Percentiles rank a stretch among this genome's conserved stretches.
Evolutionary conservation across 2,113 vertebrate species (phyloP).

Genomic region (Amazona vittata): DNA sequence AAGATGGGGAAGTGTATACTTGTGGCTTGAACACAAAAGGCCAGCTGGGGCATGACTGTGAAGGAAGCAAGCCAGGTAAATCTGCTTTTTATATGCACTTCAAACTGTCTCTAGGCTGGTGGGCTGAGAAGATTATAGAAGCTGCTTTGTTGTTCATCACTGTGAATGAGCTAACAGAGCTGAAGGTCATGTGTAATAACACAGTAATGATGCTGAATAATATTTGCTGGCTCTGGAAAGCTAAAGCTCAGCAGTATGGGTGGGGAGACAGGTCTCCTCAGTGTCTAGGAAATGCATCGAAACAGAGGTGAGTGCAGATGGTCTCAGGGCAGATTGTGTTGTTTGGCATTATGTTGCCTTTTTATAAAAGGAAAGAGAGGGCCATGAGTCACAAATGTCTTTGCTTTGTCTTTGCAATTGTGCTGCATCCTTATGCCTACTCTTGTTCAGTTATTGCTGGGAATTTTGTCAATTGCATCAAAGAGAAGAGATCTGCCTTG

Average conservation of each 20-base stretch:
- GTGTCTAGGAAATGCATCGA: background rate
- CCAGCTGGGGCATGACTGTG: slow-evolving; percentile 90
- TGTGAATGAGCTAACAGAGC: background rate
- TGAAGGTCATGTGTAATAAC: background rate
- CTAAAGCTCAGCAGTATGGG: background rate
- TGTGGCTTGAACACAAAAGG: slow-evolving; percentile 92
- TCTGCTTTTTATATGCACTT: background rate
- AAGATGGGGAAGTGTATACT: slow-evolving; percentile 91
- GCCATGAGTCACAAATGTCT: background rate
- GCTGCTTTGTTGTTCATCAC: background rate
- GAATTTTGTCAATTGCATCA: background rate
- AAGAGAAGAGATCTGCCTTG: background rate
- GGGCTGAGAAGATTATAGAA: background rate
- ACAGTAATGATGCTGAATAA: background rate
- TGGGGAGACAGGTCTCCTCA: background rate
- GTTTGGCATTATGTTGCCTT: background rate
- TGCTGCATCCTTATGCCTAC: background rate
- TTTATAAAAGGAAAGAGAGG: background rate
- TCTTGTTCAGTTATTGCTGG: background rate
- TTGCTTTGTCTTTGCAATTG: background rate
- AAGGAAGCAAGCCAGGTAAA: slow-evolving; percentile 87
- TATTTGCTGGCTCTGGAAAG: background rate
- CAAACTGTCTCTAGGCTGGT: background rate
- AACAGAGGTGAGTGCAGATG: background rate
- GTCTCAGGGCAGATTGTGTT: background rate